These are phyloP conservation scores for Ceriagrion tenellum DNA, from an alignment of 2,888 invertebrate genomes.

Conservation along the genomic window DNA sequence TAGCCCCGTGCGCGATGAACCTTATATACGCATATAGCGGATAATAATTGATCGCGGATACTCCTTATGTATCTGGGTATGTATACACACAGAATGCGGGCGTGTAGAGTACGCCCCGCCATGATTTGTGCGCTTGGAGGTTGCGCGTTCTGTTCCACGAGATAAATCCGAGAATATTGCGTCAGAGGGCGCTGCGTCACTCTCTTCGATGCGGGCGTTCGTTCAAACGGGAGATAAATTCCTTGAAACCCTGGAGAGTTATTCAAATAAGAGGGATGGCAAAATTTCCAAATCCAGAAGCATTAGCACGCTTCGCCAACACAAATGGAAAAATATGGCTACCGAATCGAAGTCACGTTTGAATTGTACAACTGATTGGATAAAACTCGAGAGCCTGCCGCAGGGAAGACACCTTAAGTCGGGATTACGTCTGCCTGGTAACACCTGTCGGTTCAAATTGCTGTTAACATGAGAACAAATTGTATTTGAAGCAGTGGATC, in stretches of 20 bases:
- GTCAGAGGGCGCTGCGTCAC: neutral
- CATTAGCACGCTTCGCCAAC: neutral
- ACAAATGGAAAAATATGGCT: neutral
- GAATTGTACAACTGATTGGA: neutral
- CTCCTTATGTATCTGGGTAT: neutral
- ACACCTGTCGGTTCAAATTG: no score
- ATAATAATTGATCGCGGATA: neutral
- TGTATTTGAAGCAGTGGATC: no score
- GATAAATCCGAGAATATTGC: constrained; percentile 2
- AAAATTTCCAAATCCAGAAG: neutral
- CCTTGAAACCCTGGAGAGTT: neutral
- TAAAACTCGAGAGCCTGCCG: neutral
- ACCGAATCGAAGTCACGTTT: neutral
- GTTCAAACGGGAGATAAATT: neutral
- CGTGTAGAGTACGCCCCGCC: neutral
- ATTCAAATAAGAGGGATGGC: neutral
- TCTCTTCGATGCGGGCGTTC: neutral
- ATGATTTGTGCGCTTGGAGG: constrained; percentile 9
- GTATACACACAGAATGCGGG: no score
- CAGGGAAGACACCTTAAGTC: neutral
- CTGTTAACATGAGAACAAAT: no score
- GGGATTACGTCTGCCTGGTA: neutral
- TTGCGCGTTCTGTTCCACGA: neutral
- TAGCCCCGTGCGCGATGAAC: neutral
- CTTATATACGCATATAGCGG: neutral